These are phyloP conservation scores for Polymixis flavicincta DNA, from an alignment of 2,888 invertebrate species.

Conservation along the genomic window DNA sequence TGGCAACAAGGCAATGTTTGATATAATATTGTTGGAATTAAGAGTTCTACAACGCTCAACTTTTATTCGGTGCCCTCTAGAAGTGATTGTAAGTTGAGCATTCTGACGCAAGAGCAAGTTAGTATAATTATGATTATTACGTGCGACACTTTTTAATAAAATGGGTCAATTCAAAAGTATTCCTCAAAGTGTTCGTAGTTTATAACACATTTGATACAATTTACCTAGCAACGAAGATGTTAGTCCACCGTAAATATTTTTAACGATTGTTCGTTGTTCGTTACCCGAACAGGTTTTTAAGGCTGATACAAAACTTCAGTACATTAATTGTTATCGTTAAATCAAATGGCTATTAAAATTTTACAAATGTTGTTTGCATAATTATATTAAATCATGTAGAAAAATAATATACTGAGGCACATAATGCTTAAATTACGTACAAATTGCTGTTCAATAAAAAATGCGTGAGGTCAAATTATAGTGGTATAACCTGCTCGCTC, in stretches of 20 bases:
- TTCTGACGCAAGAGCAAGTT: constrained; percentile 4
- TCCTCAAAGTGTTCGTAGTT: constrained; percentile 10
- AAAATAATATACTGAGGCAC: constrained; percentile 1
- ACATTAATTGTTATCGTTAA: constrained; percentile 34
- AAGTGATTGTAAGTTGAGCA: background rate
- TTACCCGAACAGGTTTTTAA: constrained; percentile 34
- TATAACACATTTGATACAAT: constrained; percentile 21
- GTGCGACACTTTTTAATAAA: background rate
- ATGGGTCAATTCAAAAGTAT: constrained; percentile 33
- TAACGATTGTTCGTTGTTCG: constrained; percentile 11
- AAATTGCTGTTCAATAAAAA: constrained; percentile 13
- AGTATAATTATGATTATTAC: background rate
- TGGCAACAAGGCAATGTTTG: constrained; percentile 9
- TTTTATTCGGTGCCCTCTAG: background rate
- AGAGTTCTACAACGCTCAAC: background rate
- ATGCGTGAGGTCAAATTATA: constrained; percentile 2
- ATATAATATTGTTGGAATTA: background rate
- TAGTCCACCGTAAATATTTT: constrained; percentile 26
- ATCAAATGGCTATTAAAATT: constrained; percentile 29
- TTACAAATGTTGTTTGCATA: constrained; percentile 28
- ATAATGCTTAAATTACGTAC: constrained; percentile 3
- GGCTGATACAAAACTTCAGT: constrained; percentile 53
- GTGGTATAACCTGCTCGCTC: constrained; percentile 9
- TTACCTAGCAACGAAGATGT: constrained; percentile 2
- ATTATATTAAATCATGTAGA: constrained; percentile 18